phyloP scores from a whole-genome alignment of 2,113 vertebrate species.

The Salminus brasiliensis region DNA sequence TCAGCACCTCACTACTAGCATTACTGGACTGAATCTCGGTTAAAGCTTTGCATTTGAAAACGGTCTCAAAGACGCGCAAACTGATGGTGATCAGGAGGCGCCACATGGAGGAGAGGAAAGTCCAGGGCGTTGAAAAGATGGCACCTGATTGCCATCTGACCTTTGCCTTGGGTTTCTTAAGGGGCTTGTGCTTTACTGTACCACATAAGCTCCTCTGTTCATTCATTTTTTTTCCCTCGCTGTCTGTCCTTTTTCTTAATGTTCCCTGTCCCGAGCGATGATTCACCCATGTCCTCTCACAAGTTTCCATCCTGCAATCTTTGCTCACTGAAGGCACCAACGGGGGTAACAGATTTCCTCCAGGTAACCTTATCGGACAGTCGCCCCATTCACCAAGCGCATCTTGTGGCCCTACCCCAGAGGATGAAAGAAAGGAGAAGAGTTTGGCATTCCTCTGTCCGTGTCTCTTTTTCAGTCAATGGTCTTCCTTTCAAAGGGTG shows the following conservation, averaged over 20 bases:
- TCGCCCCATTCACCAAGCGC: constrained; percentile 64
- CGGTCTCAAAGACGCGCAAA: constrained; percentile 10
- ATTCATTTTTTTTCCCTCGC: constrained; percentile 9
- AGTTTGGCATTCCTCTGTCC: constrained; percentile 48
- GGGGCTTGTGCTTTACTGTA: constrained; percentile 27
- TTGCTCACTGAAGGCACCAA: constrained; percentile 35
- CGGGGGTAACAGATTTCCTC: constrained; percentile 57
- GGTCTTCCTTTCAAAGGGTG: constrained; percentile 36
- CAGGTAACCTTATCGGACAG: constrained; percentile 71
- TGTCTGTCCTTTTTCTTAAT: constrained; percentile 27
- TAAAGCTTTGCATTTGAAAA: constrained; percentile 18
- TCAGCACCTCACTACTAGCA: neutral
- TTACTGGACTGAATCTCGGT: constrained; percentile 25
- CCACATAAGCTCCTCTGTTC: constrained; percentile 28
- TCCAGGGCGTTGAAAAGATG: constrained; percentile 13
- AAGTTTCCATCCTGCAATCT: constrained; percentile 40
- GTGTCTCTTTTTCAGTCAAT: constrained; percentile 25
- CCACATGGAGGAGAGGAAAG: constrained; percentile 31
- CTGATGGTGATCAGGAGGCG: constrained; percentile 24
- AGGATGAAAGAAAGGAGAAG: constrained; percentile 48
- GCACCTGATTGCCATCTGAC: constrained; percentile 37
- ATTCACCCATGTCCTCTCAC: constrained; percentile 45
- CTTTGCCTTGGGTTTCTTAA: constrained; percentile 29
- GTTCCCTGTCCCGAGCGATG: constrained; percentile 12
- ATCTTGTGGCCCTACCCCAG: constrained; percentile 49